phyloP scores from a whole-genome alignment of 1,140 invertebrate species.

The Helicoverpa armigera region DNA sequence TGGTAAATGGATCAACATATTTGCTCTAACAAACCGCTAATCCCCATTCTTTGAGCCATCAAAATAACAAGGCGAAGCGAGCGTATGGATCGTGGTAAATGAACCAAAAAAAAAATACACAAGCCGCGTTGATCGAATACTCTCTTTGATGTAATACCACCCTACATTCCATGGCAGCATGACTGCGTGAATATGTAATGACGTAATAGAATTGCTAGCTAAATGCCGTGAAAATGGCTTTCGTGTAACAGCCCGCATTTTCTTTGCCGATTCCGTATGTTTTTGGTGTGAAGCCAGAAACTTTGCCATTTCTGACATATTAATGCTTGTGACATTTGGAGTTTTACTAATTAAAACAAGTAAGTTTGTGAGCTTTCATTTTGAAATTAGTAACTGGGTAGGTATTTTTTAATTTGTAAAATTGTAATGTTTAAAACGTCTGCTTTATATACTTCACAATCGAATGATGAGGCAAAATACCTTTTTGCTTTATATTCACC shows the following conservation, averaged over 20 bases:
- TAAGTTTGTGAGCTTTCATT: too few relatives aligned
- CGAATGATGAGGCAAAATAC: background rate
- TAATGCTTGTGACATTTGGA: background rate
- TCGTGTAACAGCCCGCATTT: conserved; percentile 40
- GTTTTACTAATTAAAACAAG: too few relatives aligned
- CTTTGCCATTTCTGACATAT: background rate
- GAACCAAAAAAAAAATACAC: conserved; percentile 81
- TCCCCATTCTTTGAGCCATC: conserved; percentile 28
- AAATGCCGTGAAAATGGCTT: conserved; percentile 68
- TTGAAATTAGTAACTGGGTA: too few relatives aligned
- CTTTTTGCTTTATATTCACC: background rate
- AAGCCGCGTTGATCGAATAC: conserved; percentile 77
- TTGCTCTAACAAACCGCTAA: conserved; percentile 3
- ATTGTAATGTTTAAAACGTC: too few relatives aligned
- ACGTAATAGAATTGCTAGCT: conserved; percentile 67
- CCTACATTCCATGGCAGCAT: conserved; percentile 67
- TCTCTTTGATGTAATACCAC: conserved; percentile 76
- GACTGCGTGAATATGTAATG: conserved; percentile 81
- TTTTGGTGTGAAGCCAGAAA: conserved; percentile 10
- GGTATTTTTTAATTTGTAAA: too few relatives aligned
- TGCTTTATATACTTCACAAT: background rate
- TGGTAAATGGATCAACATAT: background rate
- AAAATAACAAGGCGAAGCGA: conserved; percentile 48
- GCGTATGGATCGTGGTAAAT: conserved; percentile 78
- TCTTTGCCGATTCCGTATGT: conserved; percentile 37